phyloP scores from a whole-genome alignment of 2,797 vertebrate species.

The Pangasius krempfi region DNA sequence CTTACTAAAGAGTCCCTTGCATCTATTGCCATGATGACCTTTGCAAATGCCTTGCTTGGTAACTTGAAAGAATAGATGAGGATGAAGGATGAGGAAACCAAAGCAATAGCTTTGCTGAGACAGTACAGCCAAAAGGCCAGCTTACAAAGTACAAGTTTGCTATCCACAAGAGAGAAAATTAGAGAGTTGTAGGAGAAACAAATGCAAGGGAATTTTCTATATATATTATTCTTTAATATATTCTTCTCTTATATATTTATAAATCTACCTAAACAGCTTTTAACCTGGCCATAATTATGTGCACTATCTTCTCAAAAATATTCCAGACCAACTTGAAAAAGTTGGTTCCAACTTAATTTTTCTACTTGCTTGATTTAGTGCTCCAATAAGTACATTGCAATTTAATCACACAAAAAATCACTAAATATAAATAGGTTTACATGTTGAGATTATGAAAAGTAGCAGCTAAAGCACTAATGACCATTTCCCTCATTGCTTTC shows the following conservation, averaged over 20 bases:
- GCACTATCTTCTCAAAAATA: neutral
- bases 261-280: neutral
- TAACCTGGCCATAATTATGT: neutral
- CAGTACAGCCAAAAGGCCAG: constrained; percentile 10
- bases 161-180: neutral
- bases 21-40: constrained; percentile 1
- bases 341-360: neutral
- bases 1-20: neutral
- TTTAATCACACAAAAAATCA: neutral
- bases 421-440: neutral
- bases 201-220: neutral
- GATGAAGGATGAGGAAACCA: neutral
- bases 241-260: neutral
- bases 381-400: neutral
- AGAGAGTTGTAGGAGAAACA: neutral
- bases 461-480: neutral
- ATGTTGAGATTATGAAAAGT: neutral
- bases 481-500: neutral
- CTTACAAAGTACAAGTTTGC: neutral
- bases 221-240: neutral
- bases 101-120: constrained; percentile 4
- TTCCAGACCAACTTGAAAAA: neutral
- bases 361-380: neutral
- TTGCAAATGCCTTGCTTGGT: constrained; percentile 11
- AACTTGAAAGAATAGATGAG: neutral